Evolutionary conservation across 1,140 invertebrate species (phyloP).

Genomic region (Bemisia tabaci): DNA sequence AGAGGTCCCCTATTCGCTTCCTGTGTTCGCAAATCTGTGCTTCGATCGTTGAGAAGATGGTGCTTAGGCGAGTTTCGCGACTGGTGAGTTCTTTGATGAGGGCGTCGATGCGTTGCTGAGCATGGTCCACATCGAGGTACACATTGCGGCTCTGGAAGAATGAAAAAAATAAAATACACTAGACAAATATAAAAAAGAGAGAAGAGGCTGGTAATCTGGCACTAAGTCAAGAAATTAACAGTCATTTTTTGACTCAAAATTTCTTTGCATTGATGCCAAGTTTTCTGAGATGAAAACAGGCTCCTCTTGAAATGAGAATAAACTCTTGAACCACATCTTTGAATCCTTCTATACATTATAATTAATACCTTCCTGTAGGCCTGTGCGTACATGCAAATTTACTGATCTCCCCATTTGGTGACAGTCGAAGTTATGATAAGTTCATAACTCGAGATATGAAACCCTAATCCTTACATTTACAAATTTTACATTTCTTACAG

Average conservation of each 20-base stretch:
- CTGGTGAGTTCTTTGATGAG: conserved; percentile 53
- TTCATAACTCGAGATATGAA: no score
- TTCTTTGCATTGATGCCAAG: no score
- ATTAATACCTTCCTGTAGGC: no score
- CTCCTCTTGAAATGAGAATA: no score
- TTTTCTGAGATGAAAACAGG: no score
- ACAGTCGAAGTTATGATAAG: no score
- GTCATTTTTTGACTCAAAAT: background rate
- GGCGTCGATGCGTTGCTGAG: conserved; percentile 51
- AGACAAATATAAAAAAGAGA: conserved; percentile 3
- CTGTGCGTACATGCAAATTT: no score
- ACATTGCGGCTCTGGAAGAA: conserved; percentile 27
- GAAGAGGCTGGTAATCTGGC: background rate
- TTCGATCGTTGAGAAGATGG: conserved; percentile 30
- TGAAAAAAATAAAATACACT: background rate
- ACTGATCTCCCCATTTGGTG: no score
- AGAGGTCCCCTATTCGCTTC: conserved; percentile 47
- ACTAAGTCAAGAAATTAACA: background rate
- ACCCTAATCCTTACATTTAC: no score
- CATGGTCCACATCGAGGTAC: conserved; percentile 53
- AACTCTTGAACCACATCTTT: no score
- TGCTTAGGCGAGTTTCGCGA: conserved; percentile 47
- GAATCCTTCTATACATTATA: no score
- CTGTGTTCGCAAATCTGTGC: conserved; percentile 27
- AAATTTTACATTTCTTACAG: no score